These are phyloP conservation scores for Vesta saturnalis DNA, from an alignment of 2,888 invertebrate species.

Conservation along the genomic window DNA sequence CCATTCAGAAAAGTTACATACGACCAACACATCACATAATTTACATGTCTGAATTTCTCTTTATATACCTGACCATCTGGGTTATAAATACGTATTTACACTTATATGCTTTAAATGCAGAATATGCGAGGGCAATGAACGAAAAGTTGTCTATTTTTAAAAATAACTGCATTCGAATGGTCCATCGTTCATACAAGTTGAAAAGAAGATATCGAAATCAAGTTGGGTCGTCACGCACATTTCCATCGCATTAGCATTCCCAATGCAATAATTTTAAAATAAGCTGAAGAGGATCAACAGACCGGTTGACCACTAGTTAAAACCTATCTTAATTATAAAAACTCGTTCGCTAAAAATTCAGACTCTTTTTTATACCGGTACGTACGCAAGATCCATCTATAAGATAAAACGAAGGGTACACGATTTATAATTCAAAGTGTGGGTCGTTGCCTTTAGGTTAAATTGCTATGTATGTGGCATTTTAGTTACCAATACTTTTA, in stretches of 20 bases:
- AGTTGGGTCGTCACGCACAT: no score
- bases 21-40: background rate
- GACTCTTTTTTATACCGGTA: background rate
- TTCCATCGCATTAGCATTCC: slow-evolving; percentile 6
- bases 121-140: slow-evolving; percentile 20
- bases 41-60: slow-evolving; percentile 1
- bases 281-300: background rate
- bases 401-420: background rate
- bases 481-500: background rate
- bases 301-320: background rate
- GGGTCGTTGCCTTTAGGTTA: background rate
- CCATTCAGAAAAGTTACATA: background rate
- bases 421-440: no score
- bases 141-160: slow-evolving; percentile 27
- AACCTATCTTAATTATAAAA: background rate
- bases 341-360: background rate
- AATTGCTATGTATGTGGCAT: background rate
- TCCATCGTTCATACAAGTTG: slow-evolving; percentile 2
- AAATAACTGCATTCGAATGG: slow-evolving; percentile 24
- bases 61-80: slow-evolving; percentile 1
- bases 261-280: background rate
- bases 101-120: slow-evolving; percentile 10
- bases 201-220: slow-evolving; percentile 12
- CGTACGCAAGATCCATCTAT: background rate
- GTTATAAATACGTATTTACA: slow-evolving; percentile 6